Conservation (phyloP, 92 coral and sea anemone species). For the Actinernus sp. region DNA sequence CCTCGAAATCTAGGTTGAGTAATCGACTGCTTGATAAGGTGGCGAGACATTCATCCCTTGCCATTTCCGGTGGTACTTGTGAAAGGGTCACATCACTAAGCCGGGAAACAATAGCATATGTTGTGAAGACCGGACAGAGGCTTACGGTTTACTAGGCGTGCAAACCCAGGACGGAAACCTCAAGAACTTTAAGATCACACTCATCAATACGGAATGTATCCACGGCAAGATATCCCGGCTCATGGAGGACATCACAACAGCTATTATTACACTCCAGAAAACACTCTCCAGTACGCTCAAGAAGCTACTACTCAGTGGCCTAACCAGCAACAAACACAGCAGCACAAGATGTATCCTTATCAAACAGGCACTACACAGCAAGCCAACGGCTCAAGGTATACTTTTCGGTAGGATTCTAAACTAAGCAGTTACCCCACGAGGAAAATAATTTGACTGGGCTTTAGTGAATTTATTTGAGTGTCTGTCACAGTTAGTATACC, state of each 20-base stretch:
- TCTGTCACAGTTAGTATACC: too few species aligned
- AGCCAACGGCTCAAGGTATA: constrained; percentile 22
- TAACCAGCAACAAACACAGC: constrained; percentile 8
- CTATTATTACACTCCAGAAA: constrained; percentile 11
- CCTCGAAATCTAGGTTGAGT: neutral
- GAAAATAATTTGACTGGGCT: too few species aligned
- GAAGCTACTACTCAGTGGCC: constrained; percentile 13
- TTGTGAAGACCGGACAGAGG: constrained; percentile 11
- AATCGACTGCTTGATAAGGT: constrained; percentile 5
- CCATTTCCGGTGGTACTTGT: constrained; percentile 33
- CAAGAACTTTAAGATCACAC: constrained; percentile 9
- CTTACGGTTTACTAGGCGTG: constrained; percentile 15
- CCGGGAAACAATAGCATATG: constrained; percentile 43
- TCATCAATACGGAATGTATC: constrained; percentile 15
- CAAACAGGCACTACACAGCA: constrained; percentile 11
- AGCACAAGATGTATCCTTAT: constrained; percentile 26
- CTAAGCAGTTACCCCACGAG: too few species aligned
- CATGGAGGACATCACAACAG: constrained; percentile 21
- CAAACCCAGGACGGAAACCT: constrained; percentile 32
- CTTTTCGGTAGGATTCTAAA: too few species aligned
- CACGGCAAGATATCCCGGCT: constrained; percentile 26
- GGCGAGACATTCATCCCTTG: constrained; percentile 31
- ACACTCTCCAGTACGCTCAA: constrained; percentile 16
- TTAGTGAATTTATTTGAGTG: too few species aligned
- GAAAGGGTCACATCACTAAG: constrained; percentile 35